Conservation (phyloP, 2,797 vertebrate species). For the Cirrhinus mrigala region DNA sequence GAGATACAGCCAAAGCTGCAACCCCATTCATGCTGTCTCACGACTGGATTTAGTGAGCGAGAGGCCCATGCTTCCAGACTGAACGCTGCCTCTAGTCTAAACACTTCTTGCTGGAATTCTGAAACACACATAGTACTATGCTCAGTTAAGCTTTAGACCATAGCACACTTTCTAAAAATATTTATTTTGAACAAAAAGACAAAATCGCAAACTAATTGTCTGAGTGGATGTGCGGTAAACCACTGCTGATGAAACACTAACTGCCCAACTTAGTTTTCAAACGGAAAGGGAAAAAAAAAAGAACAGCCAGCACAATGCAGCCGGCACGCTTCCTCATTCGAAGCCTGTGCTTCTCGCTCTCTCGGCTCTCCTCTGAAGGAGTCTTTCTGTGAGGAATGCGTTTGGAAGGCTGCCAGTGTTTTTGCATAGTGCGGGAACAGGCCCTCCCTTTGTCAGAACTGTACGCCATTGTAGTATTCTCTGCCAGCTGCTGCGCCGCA, state of each 20-base stretch:
- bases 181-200: neutral
- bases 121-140: neutral
- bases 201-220: neutral
- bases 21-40: slow-evolving; percentile 23
- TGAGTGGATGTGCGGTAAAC: slow-evolving; percentile 19
- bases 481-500: slow-evolving; percentile 33
- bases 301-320: slow-evolving; percentile 12
- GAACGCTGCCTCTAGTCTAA: slow-evolving; percentile 15
- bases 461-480: slow-evolving; percentile 52
- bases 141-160: neutral
- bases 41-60: slow-evolving; percentile 21
- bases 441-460: slow-evolving; percentile 62
- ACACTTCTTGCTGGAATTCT: slow-evolving; percentile 23
- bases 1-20: slow-evolving; percentile 14
- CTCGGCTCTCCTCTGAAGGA: slow-evolving; percentile 44
- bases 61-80: slow-evolving; percentile 26
- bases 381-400: slow-evolving; percentile 59
- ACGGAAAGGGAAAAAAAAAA: slow-evolving; percentile 14
- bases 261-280: slow-evolving; percentile 4
- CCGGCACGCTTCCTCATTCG: slow-evolving; percentile 1
- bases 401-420: slow-evolving; percentile 58
- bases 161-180: neutral
- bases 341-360: slow-evolving; percentile 15
- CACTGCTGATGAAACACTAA: neutral
- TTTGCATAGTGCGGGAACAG: slow-evolving; percentile 62